Conservation (phyloP, 1,140 invertebrate genomes). For the Latrodectus geometricus region DNA sequence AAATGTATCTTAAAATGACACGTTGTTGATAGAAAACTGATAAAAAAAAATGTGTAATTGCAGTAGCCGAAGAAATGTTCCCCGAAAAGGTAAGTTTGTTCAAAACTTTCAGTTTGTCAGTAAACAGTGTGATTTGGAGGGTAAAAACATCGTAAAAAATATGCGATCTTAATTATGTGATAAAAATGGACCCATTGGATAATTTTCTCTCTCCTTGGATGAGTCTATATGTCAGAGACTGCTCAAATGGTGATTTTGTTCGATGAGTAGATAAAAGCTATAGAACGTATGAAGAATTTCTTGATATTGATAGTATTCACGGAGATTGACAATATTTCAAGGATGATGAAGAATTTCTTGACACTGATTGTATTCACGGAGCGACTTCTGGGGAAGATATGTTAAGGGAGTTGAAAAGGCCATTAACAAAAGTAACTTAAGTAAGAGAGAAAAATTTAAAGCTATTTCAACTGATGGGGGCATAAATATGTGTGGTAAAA, state of each 20-base stretch:
- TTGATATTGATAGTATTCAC: too few species aligned
- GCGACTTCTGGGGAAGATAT: too few species aligned
- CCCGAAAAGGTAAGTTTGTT: slow-evolving; percentile 63
- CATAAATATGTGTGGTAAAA: too few species aligned
- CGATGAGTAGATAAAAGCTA: slow-evolving; percentile 46
- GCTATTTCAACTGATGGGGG: too few species aligned
- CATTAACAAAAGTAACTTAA: too few species aligned
- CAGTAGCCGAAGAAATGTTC: slow-evolving; percentile 67
- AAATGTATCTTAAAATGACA: too few species aligned
- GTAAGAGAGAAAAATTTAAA: too few species aligned
- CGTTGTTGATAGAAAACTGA: too few species aligned
- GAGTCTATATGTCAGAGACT: slow-evolving; percentile 51
- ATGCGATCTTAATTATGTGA: neutral
- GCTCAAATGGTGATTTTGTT: slow-evolving; percentile 53
- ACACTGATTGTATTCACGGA: too few species aligned
- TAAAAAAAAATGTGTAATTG: slow-evolving; percentile 65
- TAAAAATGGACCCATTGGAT: neutral
- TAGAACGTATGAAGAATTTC: slow-evolving; percentile 31
- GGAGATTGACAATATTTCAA: too few species aligned
- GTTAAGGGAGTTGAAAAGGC: too few species aligned
- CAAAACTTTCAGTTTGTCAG: slow-evolving; percentile 51
- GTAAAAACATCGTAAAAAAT: slow-evolving; percentile 22
- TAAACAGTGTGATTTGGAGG: slow-evolving; percentile 26
- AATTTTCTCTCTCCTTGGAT: slow-evolving; percentile 44
- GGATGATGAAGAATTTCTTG: slow-evolving; percentile 23